Conservation (phyloP, 2,797 vertebrate species). For the Falco peregrinus region DNA sequence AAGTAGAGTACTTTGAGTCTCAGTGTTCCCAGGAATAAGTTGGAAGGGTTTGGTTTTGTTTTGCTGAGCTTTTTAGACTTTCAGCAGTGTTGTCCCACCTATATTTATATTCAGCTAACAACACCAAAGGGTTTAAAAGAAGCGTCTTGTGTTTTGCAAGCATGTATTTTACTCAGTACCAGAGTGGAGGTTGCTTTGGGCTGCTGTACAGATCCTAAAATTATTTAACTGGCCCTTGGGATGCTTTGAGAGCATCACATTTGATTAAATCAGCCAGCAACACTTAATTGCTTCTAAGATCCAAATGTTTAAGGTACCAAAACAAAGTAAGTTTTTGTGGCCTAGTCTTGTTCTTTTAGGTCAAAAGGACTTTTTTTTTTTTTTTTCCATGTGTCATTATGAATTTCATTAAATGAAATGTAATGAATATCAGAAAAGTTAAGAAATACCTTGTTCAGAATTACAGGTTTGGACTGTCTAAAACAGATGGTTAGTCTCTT, state of each 20-base stretch:
- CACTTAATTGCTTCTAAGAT: not conserved
- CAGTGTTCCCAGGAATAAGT: not conserved
- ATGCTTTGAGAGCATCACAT: not conserved
- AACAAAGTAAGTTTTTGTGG: not conserved
- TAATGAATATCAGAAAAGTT: not conserved
- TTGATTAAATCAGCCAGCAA: constrained; percentile 5
- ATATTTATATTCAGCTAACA: not conserved
- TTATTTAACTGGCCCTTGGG: not conserved
- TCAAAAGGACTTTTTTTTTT: not conserved
- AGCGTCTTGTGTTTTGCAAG: not conserved
- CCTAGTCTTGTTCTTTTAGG: not conserved
- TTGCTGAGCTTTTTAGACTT: not conserved
- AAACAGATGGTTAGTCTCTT: not conserved
- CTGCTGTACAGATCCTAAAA: not conserved
- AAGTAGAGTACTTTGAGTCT: not conserved
- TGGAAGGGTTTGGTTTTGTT: not conserved
- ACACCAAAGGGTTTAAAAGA: not conserved
- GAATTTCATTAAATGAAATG: not conserved
- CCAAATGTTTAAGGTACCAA: not conserved
- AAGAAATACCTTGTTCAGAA: not conserved
- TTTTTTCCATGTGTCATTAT: not conserved
- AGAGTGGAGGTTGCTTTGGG: not conserved
- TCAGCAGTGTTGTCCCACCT: not conserved
- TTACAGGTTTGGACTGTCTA: not conserved
- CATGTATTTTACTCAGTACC: not conserved